Base-by-base conservation (phyloP, 2,113 vertebrate species). In the Podarcis raffonei region DNA sequence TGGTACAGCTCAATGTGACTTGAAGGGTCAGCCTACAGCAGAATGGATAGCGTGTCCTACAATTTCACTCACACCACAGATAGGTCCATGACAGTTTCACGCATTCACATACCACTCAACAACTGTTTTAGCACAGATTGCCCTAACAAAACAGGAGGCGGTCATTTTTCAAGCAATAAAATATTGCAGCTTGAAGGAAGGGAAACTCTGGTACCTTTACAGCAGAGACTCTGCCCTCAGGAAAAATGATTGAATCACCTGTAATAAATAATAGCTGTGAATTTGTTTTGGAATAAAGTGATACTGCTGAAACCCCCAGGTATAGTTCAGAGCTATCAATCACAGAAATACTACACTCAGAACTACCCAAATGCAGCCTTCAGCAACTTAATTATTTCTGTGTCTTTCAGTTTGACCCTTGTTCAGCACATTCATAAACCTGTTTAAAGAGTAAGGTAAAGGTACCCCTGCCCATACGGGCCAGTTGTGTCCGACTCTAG, bases 401-500 rank as follows among this genome's bases (percentile, higher is more conserved):
- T 87, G 87, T 39, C 59, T 93, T 91, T 96, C 85, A 94, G 94
- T 96, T 96, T 97, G 96, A 96, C 94, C 90, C 94, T 94, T 96
- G 94, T 93, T 95, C 93, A 91, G 95, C 94, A 93, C 93, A 91
- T 96, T 96, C 91, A 95, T 90, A 95, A 97, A 98, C 97, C 97
- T 98, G 97, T 97, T 97, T 86, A 92, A 97, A 94, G 95, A 96
- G 95, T 95, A 95, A n/a, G n/a, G n/a, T n/a, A n/a, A n/a, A n/a
- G n/a, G n/a, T n/a, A n/a, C n/a, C n/a, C n/a, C n/a, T n/a, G n/a
- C n/a, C n/a, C n/a, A n/a, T n/a, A n/a, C n/a, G n/a, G n/a, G n/a
- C n/a, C n/a, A n/a, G n/a, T n/a, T n/a, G n/a, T n/a, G n/a, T n/a
- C n/a, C n/a, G n/a, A n/a, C n/a, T n/a, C n/a, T n/a, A n/a, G n/a